phyloP scores from a whole-genome alignment of 2,113 vertebrate species.

The Hemibagrus wyckioides region DNA sequence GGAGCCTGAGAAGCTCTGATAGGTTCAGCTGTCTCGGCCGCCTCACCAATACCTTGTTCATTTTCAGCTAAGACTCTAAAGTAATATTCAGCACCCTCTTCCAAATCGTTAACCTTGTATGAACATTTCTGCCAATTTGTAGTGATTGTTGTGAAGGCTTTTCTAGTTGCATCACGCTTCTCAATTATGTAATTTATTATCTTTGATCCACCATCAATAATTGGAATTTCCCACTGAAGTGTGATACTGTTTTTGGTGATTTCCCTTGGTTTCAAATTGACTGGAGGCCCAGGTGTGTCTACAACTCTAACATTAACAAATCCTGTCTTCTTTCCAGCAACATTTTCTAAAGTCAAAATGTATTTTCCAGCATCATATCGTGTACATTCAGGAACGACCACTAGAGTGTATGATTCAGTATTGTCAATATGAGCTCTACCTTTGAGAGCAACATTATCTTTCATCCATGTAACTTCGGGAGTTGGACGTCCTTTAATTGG shows the following conservation, averaged over 20 bases:
- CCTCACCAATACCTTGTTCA: conserved; percentile 91
- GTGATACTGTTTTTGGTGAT: conserved; percentile 91
- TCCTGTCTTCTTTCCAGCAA: conserved; percentile 94
- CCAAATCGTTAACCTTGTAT: conserved; percentile 83
- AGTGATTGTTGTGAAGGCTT: conserved; percentile 88
- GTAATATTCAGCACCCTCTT: conserved; percentile 93
- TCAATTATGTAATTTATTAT: conserved; percentile 95
- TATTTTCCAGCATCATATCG: conserved; percentile 96
- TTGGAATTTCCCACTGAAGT: conserved; percentile 96
- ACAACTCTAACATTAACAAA: conserved; percentile 95
- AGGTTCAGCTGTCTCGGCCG: conserved; percentile 89
- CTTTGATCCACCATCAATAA: conserved; percentile 95
- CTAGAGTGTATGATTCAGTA: conserved; percentile 92
- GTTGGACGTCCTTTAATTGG: conserved; percentile 92
- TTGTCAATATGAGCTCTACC: conserved; percentile 89
- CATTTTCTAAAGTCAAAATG: conserved; percentile 91
- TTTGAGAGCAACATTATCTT: conserved; percentile 87
- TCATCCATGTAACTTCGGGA: conserved; percentile 95
- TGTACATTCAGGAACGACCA: conserved; percentile 94
- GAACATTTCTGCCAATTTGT: conserved; percentile 96
- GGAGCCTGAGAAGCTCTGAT: conserved; percentile 92
- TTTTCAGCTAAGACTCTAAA: conserved; percentile 96
- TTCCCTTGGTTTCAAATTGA: conserved; percentile 91
- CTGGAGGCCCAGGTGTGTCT: conserved; percentile 93
- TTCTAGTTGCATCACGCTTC: conserved; percentile 92